Conservation (phyloP, 1,140 invertebrate genomes). For the Nylanderia fulva region DNA sequence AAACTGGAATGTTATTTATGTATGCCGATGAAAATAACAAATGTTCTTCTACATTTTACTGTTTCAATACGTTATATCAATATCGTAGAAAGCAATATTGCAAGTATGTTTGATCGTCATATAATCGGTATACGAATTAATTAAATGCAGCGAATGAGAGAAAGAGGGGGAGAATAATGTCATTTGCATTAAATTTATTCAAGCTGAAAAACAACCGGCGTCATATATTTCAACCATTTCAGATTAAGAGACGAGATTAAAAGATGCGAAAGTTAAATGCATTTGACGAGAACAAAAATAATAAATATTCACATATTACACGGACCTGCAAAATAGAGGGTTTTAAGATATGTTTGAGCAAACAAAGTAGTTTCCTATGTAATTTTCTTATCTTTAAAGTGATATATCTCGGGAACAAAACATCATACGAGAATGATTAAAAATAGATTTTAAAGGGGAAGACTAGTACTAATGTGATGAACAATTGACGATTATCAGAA, state of each 20-base stretch:
- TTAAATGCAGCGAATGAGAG: not conserved
- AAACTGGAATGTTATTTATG: not conserved
- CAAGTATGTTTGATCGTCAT: not conserved
- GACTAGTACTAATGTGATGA: too few species aligned
- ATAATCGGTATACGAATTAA: not conserved
- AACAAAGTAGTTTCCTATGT: too few species aligned
- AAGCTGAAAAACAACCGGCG: not conserved
- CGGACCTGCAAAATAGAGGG: too few species aligned
- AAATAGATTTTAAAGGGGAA: too few species aligned
- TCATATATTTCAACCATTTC: not conserved
- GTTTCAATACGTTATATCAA: not conserved
- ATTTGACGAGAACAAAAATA: not conserved
- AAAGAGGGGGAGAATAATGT: not conserved
- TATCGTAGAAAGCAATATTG: not conserved
- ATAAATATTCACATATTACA: not conserved
- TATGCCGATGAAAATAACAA: not conserved
- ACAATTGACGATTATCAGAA: too few species aligned
- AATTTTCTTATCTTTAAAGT: too few species aligned
- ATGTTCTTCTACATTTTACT: not conserved
- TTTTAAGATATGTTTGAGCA: too few species aligned
- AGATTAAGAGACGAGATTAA: not conserved
- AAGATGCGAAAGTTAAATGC: not conserved
- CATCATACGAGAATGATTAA: too few species aligned
- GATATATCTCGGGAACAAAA: too few species aligned
- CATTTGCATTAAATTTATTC: constrained; percentile 1